Evolutionary conservation across 2,888 invertebrate species (phyloP), one percentile per base, ranked within the genome.

Genomic region (Iphiclides podalirius): DNA sequence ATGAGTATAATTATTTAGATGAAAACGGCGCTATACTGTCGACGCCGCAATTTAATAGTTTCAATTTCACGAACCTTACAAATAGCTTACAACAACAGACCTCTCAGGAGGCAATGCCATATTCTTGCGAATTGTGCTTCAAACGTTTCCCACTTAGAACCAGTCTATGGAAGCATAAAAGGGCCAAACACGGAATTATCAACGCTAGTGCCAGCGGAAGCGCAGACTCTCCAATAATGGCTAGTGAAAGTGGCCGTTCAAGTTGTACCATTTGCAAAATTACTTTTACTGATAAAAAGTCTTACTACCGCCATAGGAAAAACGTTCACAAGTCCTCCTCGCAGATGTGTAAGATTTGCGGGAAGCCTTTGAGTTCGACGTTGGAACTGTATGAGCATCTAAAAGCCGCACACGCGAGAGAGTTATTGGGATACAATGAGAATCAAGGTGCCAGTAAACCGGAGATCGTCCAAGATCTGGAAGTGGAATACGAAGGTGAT

Each of bases 341-440:
- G 52, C 90, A 91, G 60, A 90, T 90, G 69, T 93, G 93, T 60
- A 91, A 90, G 57, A 88, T 92, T 43, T 93, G 93, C 58, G 91
- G 91, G 1, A 91, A 92, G 54, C 83, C 89, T 0, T 90, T 93
- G 41, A 90, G 87, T 52, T 92, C 93, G 9, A 91, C 91, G 14
- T 78, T 90, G 12, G 92, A 93, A 8, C 69, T 93, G 17, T 91
- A 91, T 42, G 89, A 93, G 79, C 76, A 93, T 90, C 74, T 88
- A 75, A 74, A 92, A 87, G 70, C 92, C 67, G 83, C 93, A 76
- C 82, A 91, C 76, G 73, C 90, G 67, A 65, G 90, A 66, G 72
- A 91, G 73, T 57, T 91, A 58, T 47, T 86, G 56, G 89, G 89
- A 1, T 88, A 84, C 55, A 86, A 89, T 52, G 80, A 83, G 14